phyloP scores from a whole-genome alignment of 2,888 invertebrate species.

The Caenorhabditis sp. region DNA sequence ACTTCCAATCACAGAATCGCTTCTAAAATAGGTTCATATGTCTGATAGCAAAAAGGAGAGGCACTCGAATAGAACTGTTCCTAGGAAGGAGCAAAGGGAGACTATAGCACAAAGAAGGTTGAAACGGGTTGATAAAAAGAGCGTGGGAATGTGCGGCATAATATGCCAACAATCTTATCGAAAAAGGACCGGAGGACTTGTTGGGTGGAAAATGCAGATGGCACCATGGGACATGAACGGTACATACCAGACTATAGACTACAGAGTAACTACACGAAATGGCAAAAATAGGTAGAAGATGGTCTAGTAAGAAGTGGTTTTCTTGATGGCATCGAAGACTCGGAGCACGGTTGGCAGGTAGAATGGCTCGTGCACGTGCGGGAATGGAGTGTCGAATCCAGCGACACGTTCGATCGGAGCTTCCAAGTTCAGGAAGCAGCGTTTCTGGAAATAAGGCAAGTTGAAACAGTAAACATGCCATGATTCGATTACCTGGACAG shows the following conservation, averaged over 20 bases:
- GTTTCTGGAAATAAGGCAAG: too few relatives aligned
- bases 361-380: constrained; percentile 96
- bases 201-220: constrained; percentile 32
- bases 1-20: too few relatives aligned
- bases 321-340: constrained; percentile 90
- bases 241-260: constrained; percentile 8
- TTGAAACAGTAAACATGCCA: neutral
- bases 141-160: constrained; percentile 39
- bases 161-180: constrained; percentile 11
- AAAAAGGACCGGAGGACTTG: neutral
- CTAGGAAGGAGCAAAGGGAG: neutral
- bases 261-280: constrained; percentile 1
- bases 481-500: constrained; percentile 89
- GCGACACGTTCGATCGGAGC: constrained; percentile 93
- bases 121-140: constrained; percentile 11
- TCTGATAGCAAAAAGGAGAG: neutral
- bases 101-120: constrained; percentile 31
- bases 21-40: constrained; percentile 5
- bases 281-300: neutral
- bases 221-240: constrained; percentile 34
- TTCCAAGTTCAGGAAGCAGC: constrained; percentile 95
- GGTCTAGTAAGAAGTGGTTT: constrained; percentile 87
- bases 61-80: constrained; percentile 4
- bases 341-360: constrained; percentile 96
- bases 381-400: constrained; percentile 98